Conservation (phyloP, 2,797 vertebrate species). For the Delichon dasypus region DNA sequence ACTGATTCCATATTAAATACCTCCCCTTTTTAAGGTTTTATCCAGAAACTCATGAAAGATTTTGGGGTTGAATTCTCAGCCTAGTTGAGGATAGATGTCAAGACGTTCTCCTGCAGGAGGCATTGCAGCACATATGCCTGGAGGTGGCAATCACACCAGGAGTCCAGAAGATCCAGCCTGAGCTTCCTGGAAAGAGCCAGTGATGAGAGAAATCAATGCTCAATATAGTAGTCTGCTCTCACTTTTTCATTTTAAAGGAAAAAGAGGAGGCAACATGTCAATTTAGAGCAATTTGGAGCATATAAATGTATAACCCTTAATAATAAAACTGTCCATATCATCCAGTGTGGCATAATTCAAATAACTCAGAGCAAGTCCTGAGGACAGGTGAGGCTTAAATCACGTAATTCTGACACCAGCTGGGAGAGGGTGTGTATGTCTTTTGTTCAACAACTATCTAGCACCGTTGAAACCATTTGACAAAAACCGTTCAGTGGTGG, state of each 20-base stretch:
- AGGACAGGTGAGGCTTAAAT: neutral
- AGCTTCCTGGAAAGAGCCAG: neutral
- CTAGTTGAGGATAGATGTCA: neutral
- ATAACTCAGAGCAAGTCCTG: neutral
- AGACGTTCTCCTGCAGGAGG: neutral
- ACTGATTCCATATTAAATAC: neutral
- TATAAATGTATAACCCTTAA: neutral
- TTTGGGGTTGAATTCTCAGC: neutral
- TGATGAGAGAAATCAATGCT: neutral
- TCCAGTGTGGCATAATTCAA: neutral
- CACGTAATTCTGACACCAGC: neutral
- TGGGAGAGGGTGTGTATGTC: fast-evolving
- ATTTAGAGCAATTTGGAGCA: neutral
- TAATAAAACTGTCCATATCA: neutral
- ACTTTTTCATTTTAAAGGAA: neutral
- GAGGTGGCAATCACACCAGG: neutral
- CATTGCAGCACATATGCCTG: neutral
- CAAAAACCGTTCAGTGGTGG: neutral
- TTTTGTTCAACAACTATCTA: neutral
- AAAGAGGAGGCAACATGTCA: neutral
- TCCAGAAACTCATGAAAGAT: neutral
- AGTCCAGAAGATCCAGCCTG: neutral
- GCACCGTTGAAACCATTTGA: neutral
- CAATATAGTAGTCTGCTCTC: neutral
- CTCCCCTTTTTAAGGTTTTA: neutral